Conservation (phyloP, 2,113 vertebrate genomes). For the Amphilophus citrinellus region DNA sequence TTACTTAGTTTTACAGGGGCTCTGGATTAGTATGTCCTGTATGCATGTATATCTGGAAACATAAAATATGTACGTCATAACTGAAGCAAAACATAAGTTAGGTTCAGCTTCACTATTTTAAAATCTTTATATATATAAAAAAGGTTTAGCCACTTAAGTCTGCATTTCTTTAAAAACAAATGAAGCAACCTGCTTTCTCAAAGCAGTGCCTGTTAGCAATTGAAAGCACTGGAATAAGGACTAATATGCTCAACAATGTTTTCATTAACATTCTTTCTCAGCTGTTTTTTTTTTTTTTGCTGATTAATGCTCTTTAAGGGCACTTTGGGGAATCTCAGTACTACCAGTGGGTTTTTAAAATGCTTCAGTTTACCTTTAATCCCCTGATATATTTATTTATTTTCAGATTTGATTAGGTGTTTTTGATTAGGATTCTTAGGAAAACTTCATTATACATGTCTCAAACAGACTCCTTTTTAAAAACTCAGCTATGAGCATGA, state of each 20-base stretch:
- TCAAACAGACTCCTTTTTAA: constrained; percentile 3
- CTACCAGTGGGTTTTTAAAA: constrained; percentile 24
- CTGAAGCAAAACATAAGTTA: not conserved
- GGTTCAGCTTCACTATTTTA: not conserved
- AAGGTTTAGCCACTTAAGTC: constrained; percentile 7
- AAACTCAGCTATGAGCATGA: not conserved
- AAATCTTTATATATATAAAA: not conserved
- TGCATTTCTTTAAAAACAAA: not conserved
- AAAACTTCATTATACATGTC: not conserved
- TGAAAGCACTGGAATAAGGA: constrained; percentile 22
- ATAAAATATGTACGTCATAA: not conserved
- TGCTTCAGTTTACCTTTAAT: not conserved
- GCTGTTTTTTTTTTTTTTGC: not conserved
- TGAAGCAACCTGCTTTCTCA: not conserved
- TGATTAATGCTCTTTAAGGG: constrained; percentile 38
- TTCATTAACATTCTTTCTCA: constrained; percentile 14
- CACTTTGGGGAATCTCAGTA: constrained; percentile 37
- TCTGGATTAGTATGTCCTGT: not conserved
- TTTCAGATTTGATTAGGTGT: not conserved
- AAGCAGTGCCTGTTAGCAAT: constrained; percentile 9
- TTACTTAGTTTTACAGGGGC: not conserved
- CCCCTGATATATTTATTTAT: not conserved
- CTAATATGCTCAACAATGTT: not conserved
- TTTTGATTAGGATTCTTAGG: not conserved
- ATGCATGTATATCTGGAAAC: not conserved